Conservation (phyloP, 2,797 vertebrate genomes). For the Neoniphon sammara region DNA sequence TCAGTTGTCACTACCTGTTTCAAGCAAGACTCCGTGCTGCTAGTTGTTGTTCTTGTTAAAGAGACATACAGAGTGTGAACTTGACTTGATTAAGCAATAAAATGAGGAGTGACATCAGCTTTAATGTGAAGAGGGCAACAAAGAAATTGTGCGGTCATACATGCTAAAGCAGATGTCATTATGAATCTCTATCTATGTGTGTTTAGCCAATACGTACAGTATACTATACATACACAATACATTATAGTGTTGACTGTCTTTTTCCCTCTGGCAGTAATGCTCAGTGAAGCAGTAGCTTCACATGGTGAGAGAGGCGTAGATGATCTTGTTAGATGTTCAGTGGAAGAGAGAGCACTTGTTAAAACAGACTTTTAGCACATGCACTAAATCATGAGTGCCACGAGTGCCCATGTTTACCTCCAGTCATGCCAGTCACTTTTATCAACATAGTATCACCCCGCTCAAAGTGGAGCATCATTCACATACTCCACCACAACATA, state of each 20-base stretch:
- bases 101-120: too few species aligned
- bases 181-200: constrained; percentile 19
- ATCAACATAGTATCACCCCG: not conserved
- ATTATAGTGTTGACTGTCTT: constrained; percentile 8
- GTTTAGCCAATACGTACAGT: constrained; percentile 6
- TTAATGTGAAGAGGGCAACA: too few species aligned
- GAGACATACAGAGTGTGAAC: too few species aligned
- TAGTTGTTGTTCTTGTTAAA: too few species aligned
- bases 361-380: not conserved
- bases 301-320: constrained; percentile 27
- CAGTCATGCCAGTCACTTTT: not conserved
- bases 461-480: not conserved
- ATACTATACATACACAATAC: not conserved
- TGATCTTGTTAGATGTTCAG: constrained; percentile 20
- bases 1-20: too few species aligned
- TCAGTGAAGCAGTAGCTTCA: constrained; percentile 33
- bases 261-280: not conserved
- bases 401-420: constrained; percentile 8
- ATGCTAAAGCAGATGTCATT: constrained; percentile 20
- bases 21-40: too few species aligned
- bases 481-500: not conserved
- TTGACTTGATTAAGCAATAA: too few species aligned
- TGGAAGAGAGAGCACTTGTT: constrained; percentile 7
- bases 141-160: constrained; percentile 28
- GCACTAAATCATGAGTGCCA: not conserved